A percentile compares a stretch with the other conserved stretches of the same genome.
phyloP scores from a whole-genome alignment of 2,113 vertebrate species.

The Perca fluviatilis region DNA sequence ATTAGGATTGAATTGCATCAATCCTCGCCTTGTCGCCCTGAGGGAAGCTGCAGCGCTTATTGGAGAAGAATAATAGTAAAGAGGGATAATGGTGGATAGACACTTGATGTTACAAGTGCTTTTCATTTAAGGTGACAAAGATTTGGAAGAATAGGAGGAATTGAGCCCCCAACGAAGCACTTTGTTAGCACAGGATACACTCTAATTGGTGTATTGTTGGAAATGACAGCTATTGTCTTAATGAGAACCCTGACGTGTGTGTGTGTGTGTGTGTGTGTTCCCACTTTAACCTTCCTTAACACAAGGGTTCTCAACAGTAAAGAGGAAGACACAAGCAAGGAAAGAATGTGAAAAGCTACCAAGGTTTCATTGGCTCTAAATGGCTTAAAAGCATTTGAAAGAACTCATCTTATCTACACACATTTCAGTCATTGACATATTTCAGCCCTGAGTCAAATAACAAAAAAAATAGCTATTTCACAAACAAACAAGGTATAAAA shows the following conservation, averaged over 20 bases:
- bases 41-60: conserved; percentile 69
- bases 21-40: conserved; percentile 69
- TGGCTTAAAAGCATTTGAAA: neutral
- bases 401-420: neutral
- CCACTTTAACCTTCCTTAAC: conserved; percentile 10
- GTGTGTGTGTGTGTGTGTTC: conserved; percentile 31
- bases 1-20: conserved; percentile 75
- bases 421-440: neutral
- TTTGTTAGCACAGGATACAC: conserved; percentile 49
- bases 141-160: conserved; percentile 48
- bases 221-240: conserved; percentile 56
- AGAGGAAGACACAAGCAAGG: neutral
- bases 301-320: neutral
- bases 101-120: conserved; percentile 70
- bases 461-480: neutral
- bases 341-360: neutral
- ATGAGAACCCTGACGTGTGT: conserved; percentile 24
- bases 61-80: conserved; percentile 73
- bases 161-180: conserved; percentile 53
- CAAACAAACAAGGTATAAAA: neutral
- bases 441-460: conserved; percentile 15
- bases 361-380: neutral
- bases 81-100: conserved; percentile 70
- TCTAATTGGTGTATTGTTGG: conserved; percentile 62
- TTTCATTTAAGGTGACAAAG: conserved; percentile 68